phyloP scores from a whole-genome alignment of 2,113 vertebrate genomes.

The Piaya cayana region DNA sequence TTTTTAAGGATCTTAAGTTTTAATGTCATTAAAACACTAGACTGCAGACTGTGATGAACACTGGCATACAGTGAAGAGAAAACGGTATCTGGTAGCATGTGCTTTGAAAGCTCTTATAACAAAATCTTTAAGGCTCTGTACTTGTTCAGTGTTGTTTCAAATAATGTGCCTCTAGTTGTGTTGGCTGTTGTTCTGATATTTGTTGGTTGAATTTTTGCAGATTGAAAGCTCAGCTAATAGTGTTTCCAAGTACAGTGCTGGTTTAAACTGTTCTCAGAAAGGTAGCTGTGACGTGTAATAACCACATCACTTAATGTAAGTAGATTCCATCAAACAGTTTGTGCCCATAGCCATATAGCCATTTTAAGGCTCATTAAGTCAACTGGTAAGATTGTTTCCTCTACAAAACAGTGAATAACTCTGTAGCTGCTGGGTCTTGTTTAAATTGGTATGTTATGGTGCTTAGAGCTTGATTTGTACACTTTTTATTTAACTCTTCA shows the following conservation, averaged over 20 bases:
- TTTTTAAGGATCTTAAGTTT: background rate
- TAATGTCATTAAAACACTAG: background rate
- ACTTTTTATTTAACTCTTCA: background rate
- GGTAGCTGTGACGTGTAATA: background rate
- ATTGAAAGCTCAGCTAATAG: conserved; percentile 36
- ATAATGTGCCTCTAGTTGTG: background rate
- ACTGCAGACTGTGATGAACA: background rate
- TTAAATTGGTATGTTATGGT: background rate
- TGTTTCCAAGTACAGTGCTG: conserved; percentile 19
- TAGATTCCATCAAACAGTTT: background rate
- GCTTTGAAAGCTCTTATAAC: background rate
- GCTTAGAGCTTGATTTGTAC: background rate
- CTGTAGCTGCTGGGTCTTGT: background rate
- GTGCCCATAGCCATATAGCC: background rate
- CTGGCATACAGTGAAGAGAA: background rate
- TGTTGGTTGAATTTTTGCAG: conserved; percentile 25
- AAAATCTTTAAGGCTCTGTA: background rate
- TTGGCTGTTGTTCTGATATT: background rate
- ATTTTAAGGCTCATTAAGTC: background rate
- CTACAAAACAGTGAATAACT: background rate
- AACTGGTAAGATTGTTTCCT: background rate
- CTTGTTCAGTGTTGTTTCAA: background rate
- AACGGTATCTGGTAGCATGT: background rate
- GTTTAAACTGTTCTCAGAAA: background rate
- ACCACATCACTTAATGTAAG: background rate